These are phyloP conservation scores for Cyanocitta stelleri DNA, from an alignment of 2,113 vertebrate species.

Conservation along the genomic window DNA sequence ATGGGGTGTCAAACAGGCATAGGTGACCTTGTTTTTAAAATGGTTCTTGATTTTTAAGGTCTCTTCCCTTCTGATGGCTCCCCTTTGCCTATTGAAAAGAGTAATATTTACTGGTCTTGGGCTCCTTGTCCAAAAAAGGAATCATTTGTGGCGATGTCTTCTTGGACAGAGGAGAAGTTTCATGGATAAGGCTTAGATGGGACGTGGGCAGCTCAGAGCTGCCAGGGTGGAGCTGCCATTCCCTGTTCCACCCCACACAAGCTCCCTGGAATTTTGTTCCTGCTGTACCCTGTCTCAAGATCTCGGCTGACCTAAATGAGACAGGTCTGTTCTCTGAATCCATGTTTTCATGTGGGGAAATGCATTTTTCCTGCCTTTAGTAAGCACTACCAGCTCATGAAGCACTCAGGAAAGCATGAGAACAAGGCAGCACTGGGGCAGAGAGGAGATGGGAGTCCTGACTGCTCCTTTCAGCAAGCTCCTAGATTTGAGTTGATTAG, in stretches of 20 bases:
- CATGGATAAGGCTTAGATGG: background rate
- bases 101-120: background rate
- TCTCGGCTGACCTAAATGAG: background rate
- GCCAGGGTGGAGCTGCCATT: background rate
- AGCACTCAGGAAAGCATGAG: background rate
- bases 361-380: background rate
- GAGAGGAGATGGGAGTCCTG: background rate
- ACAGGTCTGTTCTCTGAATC: background rate
- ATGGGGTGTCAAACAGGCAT: background rate
- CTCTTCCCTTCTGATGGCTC: background rate
- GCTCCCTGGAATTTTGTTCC: background rate
- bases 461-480: background rate
- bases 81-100: background rate
- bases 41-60: background rate
- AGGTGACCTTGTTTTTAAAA: background rate
- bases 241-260: background rate
- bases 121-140: background rate
- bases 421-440: background rate
- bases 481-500: background rate
- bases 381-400: background rate
- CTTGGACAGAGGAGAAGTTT: background rate
- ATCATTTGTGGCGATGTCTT: background rate
- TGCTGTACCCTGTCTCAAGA: background rate
- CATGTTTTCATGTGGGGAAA: rapidly evolving
- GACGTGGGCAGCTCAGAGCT: background rate